Conservation (phyloP, 2,797 vertebrate genomes). For the Prunella strophiata region DNA sequence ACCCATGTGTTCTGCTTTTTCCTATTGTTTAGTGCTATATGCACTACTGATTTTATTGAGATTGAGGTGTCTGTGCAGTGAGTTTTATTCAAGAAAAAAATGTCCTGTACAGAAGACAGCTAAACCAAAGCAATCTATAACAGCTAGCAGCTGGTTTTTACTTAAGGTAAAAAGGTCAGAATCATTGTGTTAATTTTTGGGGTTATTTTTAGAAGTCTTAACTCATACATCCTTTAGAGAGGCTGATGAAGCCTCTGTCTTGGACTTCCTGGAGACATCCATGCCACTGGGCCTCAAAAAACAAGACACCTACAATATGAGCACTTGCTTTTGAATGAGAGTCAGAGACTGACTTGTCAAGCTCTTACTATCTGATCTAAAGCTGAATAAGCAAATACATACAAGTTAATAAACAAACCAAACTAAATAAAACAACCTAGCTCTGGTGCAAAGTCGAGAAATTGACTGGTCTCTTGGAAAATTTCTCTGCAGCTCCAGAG, state of each 20-base stretch:
- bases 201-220: neutral
- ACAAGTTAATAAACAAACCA: constrained; percentile 66
- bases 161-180: neutral
- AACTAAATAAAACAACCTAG: constrained; percentile 21
- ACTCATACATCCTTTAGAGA: neutral
- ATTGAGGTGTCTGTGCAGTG: neutral
- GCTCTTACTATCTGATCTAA: neutral
- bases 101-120: neutral
- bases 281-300: neutral
- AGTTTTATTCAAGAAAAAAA: neutral
- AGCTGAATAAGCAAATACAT: constrained; percentile 19
- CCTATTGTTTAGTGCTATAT: neutral
- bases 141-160: neutral
- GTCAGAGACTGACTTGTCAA: neutral
- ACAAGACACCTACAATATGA: neutral
- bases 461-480: neutral
- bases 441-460: constrained; percentile 40
- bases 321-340: neutral
- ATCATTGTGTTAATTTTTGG: neutral
- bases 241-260: neutral
- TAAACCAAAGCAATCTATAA: neutral
- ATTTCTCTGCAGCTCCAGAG: neutral
- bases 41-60: neutral
- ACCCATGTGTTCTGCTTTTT: neutral
- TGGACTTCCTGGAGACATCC: neutral